Evolutionary conservation across 2,888 invertebrate genomes (phyloP).

Genomic region (Ischnura elegans): DNA sequence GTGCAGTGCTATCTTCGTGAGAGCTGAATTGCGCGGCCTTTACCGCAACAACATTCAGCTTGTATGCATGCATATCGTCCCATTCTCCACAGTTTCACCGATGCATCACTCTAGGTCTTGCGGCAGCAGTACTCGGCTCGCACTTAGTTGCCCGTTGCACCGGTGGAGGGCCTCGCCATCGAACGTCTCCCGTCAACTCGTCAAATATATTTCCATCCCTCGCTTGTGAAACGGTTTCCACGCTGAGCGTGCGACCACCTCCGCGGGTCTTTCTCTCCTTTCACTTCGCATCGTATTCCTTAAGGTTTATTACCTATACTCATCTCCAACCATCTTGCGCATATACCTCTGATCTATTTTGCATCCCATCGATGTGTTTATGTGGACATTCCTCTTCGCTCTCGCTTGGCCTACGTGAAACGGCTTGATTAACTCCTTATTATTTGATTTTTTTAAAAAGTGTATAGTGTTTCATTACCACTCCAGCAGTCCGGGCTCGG

Average conservation of each 20-base stretch:
- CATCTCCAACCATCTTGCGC: background rate
- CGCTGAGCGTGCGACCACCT: background rate
- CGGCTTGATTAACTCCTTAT: no score
- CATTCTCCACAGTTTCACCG: background rate
- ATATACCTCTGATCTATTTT: background rate
- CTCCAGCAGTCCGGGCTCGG: no score
- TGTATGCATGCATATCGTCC: background rate
- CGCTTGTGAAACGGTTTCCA: background rate
- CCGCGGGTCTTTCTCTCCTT: background rate
- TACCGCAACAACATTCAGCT: background rate
- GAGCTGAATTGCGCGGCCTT: background rate
- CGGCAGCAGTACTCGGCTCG: background rate
- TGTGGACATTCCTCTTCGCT: background rate
- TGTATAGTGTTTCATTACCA: no score
- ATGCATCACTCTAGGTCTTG: background rate
- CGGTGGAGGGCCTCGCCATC: slow-evolving; percentile 28
- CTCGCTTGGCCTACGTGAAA: no score
- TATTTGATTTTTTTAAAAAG: no score
- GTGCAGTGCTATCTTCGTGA: background rate
- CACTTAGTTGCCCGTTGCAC: slow-evolving; percentile 10
- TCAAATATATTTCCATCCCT: slow-evolving; percentile 35
- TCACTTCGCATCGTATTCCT: background rate
- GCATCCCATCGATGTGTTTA: background rate
- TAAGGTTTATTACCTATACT: background rate
- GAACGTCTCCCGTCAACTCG: slow-evolving; percentile 50